Base-by-base conservation (phyloP, 2,113 vertebrate species). In the Circaetus gallicus region DNA sequence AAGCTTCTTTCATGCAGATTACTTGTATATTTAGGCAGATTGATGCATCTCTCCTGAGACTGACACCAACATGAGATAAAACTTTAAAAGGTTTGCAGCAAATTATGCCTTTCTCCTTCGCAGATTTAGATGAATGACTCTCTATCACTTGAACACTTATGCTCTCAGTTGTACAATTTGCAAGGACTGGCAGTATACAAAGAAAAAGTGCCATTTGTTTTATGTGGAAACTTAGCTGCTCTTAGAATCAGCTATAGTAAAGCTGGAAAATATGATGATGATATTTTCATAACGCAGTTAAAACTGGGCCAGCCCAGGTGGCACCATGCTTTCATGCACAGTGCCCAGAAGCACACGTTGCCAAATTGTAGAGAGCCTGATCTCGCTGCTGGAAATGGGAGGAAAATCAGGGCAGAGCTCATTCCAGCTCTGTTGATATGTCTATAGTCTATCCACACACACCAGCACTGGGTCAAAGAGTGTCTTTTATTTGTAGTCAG, bases 141-240 rank as follows among this genome's bases (percentile, higher is more conserved):
- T 86, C 45, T 11, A 7, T 72, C 59, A 13, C 59, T 90, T 53
- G 16, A 89, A 34, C 20, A 19, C 32, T 34, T 25, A 10, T 18
- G 32, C 61, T 90, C 56, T 90, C 45, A 36, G 19, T 31, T 71
- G 86, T 36, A 24, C 58, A 9, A 2, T 83, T 73, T 67, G 77
- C 66, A 72, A 61, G 96, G 80, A 70, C 90, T 96, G 88, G 90
- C 61, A 91, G 70, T 8, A 49, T 16, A 47, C 34, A 38, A 67
- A 87, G 69, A 47, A 90, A 55, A 84, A 73, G 40, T 42, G 21
- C 66, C 73, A 8, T 82, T 93, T 92, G 49, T 81, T 94, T 97
- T 87, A 91, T 92, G 70, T 95, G 96, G 95, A 97, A 97, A 97
- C 80, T 91, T 82, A 86, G 77, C 93, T 83, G 77, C 90, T 95